Base-by-base conservation (phyloP, 2,113 vertebrate species). In the Rutilus rutilus region DNA sequence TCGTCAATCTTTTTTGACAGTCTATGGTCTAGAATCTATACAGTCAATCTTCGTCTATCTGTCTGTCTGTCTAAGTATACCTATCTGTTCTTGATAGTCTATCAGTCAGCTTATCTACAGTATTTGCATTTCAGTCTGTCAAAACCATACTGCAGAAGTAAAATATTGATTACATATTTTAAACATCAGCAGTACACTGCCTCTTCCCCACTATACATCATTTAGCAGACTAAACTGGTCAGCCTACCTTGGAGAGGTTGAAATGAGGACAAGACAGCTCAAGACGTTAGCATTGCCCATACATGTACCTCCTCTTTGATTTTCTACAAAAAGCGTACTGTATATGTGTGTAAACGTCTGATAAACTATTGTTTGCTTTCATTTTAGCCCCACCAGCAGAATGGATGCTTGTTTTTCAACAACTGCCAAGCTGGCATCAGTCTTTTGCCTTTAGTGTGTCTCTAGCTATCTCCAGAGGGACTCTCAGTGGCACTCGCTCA, bases 391-490 rank as follows among this genome's bases (percentile, higher is more conserved):
- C 9, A 47, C 23, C 64, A 54, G 19, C 19, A 82, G 62, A 45
- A 67, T 21, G 12, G 17, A 69, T 69, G 15, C 25, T 21, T 67
- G 5, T 52, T 36, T 52, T 69, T 36, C 27, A 21, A 67, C 62
- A 52, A 67, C 27, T 82, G 64, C 80, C 64, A 54, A 82, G 64
- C 19, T 59, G 76, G 54, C 60, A 36, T 64, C 59, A 47, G 59
- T 27, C 59, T 52, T 25, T 50, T 30, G 50, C 42, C 60, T 65
- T 47, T 27, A 59, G 52, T 59, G 76, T 30, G 39, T 97, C 94
- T 98, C 97, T 98, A 91, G 76, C 80, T 82, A 69, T 82, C 94
- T 90, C 0, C 0, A 15, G 78, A 0, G 19, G 71, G 45, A 52
- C 64, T 54, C 71, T 50, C 60, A 80, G 77, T 30, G 67, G 57